Evolutionary conservation across 53 echinoderm and acorn worm species (phyloP).

Genomic region (Antedon mediterranea): DNA sequence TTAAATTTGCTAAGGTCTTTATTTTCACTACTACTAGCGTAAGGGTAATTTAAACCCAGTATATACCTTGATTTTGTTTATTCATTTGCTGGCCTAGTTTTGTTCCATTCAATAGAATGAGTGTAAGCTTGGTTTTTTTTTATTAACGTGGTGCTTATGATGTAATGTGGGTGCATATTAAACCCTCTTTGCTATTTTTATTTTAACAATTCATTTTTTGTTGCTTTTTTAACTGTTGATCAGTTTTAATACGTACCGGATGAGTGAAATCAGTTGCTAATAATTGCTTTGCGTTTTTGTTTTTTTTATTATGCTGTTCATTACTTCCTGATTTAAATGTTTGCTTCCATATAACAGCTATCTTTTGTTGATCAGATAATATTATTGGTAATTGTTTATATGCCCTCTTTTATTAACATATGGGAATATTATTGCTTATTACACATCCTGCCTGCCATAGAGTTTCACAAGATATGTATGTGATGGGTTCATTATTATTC

Average conservation of each 20-base stretch:
- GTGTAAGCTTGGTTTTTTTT: neutral
- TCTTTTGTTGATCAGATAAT: too few species aligned
- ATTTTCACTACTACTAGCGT: neutral
- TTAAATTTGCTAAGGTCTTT: neutral
- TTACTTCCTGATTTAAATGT: neutral
- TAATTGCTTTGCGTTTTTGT: neutral
- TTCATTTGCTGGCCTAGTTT: neutral
- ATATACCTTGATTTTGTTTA: neutral
- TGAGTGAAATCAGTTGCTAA: neutral
- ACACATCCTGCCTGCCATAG: too few species aligned
- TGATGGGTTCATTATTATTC: neutral
- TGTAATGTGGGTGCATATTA: neutral
- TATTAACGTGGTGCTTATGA: neutral
- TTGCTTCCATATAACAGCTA: neutral
- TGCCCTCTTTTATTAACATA: too few species aligned
- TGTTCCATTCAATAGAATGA: neutral
- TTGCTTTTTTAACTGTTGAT: neutral
- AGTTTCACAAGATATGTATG: neutral
- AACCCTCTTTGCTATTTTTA: neutral
- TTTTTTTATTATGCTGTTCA: neutral
- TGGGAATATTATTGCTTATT: too few species aligned
- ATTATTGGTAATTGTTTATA: too few species aligned
- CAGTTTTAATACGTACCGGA: neutral
- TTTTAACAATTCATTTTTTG: neutral
- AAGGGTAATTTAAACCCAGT: neutral